phyloP scores from a whole-genome alignment of 2,888 invertebrate genomes.

The Minunthozetes semirufus region DNA sequence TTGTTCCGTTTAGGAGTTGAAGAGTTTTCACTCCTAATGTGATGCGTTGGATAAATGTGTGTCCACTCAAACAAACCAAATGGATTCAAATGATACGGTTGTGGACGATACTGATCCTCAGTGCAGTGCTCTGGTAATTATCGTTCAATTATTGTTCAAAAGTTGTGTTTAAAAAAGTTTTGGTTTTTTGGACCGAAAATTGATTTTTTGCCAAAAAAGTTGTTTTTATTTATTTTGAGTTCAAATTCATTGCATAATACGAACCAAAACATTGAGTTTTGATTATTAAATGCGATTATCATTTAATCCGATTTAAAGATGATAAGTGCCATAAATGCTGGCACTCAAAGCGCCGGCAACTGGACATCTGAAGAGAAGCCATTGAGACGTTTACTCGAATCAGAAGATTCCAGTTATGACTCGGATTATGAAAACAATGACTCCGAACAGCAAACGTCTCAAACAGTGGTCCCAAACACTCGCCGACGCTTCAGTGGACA shows the following conservation, averaged over 20 bases:
- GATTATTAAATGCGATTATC: background rate
- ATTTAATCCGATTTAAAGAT: conserved; percentile 1
- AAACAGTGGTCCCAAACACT: background rate
- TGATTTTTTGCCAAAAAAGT: too few species aligned
- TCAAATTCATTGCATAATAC: background rate
- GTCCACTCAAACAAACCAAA: background rate
- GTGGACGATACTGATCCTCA: background rate
- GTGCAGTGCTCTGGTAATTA: conserved; percentile 4
- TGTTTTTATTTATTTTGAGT: background rate
- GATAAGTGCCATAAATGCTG: background rate
- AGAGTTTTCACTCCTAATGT: background rate
- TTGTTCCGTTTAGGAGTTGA: background rate
- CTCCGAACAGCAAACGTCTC: conserved; percentile 44
- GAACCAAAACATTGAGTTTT: too few species aligned
- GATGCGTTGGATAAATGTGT: conserved; percentile 14
- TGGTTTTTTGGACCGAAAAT: background rate
- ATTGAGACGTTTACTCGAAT: conserved; percentile 44
- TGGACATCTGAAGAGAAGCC: background rate
- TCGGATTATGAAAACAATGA: conserved; percentile 59
- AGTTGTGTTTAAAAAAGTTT: background rate
- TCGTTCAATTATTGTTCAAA: background rate
- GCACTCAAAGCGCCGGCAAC: conserved; percentile 25
- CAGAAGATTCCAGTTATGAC: conserved; percentile 77
- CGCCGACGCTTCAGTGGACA: background rate
- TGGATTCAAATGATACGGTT: conserved; percentile 2